A percentile compares a stretch with the other conserved stretches of the same genome.
These are phyloP conservation scores for Lutraria rhynchaena DNA, from an alignment of 1,140 invertebrate species.

Conservation along the genomic window DNA sequence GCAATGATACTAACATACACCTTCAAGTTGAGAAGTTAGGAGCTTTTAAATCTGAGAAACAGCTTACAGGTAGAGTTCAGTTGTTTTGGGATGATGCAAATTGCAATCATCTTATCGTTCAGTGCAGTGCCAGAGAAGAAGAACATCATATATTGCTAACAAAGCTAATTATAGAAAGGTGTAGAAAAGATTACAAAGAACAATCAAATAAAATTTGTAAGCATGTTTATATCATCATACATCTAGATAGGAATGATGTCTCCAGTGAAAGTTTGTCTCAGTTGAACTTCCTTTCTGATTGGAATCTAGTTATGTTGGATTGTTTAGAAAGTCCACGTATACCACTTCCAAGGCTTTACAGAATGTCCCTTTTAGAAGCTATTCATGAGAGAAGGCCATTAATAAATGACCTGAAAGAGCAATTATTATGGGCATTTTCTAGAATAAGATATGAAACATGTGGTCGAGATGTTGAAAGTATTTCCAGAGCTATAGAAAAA, in stretches of 20 bases:
- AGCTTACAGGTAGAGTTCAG: conserved; percentile 57
- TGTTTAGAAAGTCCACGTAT: conserved; percentile 51
- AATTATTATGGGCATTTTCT: conserved; percentile 69
- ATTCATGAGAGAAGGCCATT: conserved; percentile 59
- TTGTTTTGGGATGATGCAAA: conserved; percentile 60
- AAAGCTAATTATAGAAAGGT: conserved; percentile 62
- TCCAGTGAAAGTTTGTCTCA: conserved; percentile 18
- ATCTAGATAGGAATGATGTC: conserved; percentile 47
- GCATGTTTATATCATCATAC: conserved; percentile 62
- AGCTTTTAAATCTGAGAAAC: conserved; percentile 70
- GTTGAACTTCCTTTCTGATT: conserved; percentile 65
- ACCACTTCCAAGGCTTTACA: conserved; percentile 35
- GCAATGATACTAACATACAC: not conserved
- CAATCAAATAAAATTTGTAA: not conserved
- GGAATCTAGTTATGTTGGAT: conserved; percentile 65
- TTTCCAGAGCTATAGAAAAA: conserved; percentile 47
- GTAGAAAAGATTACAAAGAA: conserved; percentile 9
- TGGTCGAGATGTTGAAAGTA: conserved; percentile 51
- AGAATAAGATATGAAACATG: conserved; percentile 58
- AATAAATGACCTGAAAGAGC: conserved; percentile 27
- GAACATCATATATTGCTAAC: conserved; percentile 61
- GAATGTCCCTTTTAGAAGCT: conserved; percentile 29
- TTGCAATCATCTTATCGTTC: conserved; percentile 52
- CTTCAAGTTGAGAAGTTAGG: conserved; percentile 60
- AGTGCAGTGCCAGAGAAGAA: conserved; percentile 63